These are phyloP conservation scores for Hylaeus volcanicus DNA, from an alignment of 1,140 invertebrate genomes.

Conservation along the genomic window DNA sequence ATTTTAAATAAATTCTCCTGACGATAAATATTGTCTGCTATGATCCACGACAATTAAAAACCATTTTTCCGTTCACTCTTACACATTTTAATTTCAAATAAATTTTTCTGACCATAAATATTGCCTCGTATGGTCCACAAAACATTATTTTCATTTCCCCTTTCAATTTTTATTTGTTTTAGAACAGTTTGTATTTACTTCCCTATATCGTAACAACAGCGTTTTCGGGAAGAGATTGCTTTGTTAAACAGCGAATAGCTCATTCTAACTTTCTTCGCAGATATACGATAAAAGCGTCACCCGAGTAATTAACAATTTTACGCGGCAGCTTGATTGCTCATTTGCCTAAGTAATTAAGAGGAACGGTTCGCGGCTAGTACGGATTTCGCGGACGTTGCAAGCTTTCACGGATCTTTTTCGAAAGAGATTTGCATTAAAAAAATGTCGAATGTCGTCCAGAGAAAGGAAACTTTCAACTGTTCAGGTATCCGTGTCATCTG, in stretches of 20 bases:
- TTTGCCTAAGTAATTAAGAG: conserved; percentile 16
- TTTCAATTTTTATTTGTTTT: no score
- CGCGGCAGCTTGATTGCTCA: neutral
- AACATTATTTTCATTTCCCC: neutral
- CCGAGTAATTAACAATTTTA: neutral
- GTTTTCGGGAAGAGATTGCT: neutral
- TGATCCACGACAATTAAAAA: no score
- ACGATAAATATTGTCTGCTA: no score
- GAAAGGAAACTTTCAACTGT: conserved; percentile 13
- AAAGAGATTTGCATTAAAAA: neutral
- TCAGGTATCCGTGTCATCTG: neutral
- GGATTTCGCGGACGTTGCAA: neutral
- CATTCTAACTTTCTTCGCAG: conserved; percentile 9
- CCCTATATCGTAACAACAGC: no score
- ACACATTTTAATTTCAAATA: no score
- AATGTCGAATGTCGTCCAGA: neutral
- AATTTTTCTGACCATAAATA: no score
- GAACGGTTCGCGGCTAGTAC: no score
- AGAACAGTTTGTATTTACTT: no score
- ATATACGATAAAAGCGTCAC: neutral
- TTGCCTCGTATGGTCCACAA: no score
- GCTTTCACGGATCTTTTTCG: neutral
- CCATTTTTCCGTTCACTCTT: no score
- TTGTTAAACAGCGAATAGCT: neutral
- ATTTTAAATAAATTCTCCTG: no score